A percentile compares a stretch with the other conserved stretches of the same genome.
phyloP scores from a whole-genome alignment of 1,140 invertebrate species.

The Drosophila melanica region DNA sequence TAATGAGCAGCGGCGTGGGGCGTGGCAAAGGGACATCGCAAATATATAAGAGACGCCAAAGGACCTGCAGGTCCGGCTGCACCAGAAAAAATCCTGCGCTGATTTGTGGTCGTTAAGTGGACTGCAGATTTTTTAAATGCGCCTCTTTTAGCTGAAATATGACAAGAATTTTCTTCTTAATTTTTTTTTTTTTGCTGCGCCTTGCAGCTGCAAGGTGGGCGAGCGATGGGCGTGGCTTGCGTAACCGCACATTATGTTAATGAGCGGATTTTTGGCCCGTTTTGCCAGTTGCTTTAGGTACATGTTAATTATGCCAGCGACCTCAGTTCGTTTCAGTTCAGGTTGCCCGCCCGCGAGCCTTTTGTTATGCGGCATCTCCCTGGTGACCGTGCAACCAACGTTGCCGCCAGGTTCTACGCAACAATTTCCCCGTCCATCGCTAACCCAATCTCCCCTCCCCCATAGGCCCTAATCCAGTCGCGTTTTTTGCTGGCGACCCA shows the following conservation, averaged over 20 bases:
- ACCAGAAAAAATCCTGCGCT: not conserved
- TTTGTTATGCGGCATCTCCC: slow-evolving; percentile 31
- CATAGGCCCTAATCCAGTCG: not conserved
- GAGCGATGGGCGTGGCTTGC: slow-evolving; percentile 23
- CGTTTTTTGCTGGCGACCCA: slow-evolving; percentile 24
- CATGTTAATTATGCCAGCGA: slow-evolving; percentile 42
- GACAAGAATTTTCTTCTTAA: not conserved
- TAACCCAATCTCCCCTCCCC: not conserved
- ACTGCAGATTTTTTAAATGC: slow-evolving; percentile 49
- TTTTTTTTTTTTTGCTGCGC: not conserved
- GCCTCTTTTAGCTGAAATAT: slow-evolving; percentile 39
- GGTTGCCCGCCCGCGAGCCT: not conserved
- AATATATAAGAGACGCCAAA: not conserved
- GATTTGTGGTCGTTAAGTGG: slow-evolving; percentile 53
- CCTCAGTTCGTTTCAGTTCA: slow-evolving; percentile 19
- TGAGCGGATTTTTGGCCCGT: slow-evolving; percentile 62
- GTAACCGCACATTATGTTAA: slow-evolving; percentile 78
- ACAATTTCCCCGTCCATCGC: slow-evolving; percentile 8
- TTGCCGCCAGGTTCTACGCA: slow-evolving; percentile 28
- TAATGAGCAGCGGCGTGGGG: not conserved
- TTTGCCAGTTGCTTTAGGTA: slow-evolving; percentile 39
- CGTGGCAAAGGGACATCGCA: not conserved
- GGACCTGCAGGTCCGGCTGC: not conserved
- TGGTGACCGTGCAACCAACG: slow-evolving; percentile 6
- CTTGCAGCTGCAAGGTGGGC: slow-evolving; percentile 14